Percentiles rank a stretch among this genome's conserved stretches.
Evolutionary conservation across 2,797 vertebrate species (phyloP).

Genomic region (Hydrophis major): DNA sequence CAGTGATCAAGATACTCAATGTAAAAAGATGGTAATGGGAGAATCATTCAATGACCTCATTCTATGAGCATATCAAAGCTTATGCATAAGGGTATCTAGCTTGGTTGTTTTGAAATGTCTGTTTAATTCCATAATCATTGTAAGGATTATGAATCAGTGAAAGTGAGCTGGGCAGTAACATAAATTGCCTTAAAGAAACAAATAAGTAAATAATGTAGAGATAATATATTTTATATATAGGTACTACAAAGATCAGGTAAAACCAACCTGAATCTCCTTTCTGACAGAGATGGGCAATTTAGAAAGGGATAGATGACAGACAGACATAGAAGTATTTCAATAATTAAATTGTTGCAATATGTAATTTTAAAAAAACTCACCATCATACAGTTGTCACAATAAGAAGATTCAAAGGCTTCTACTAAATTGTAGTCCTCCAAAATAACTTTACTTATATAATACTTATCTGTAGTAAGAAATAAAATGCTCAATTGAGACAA

Average conservation of each 20-base stretch:
- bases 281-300: background rate
- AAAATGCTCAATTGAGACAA: background rate
- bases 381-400: slow-evolving; percentile 64
- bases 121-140: background rate
- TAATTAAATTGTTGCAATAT: background rate
- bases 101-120: background rate
- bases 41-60: background rate
- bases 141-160: background rate
- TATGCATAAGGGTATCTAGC: background rate
- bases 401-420: slow-evolving; percentile 61
- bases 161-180: background rate
- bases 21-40: background rate
- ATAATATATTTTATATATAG: background rate
- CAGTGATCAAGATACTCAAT: background rate
- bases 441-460: slow-evolving; percentile 62
- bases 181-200: background rate
- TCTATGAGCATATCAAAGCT: background rate
- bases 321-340: background rate
- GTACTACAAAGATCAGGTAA: background rate
- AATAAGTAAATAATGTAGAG: background rate
- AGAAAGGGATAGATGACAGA: background rate
- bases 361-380: slow-evolving; percentile 53
- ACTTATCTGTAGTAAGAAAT: slow-evolving; percentile 61
- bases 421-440: slow-evolving; percentile 64
- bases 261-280: background rate